Evolutionary conservation across 2,113 vertebrate species (phyloP), one percentile per base, ranked within the genome.

Genomic region (Halcyon senegalensis): DNA sequence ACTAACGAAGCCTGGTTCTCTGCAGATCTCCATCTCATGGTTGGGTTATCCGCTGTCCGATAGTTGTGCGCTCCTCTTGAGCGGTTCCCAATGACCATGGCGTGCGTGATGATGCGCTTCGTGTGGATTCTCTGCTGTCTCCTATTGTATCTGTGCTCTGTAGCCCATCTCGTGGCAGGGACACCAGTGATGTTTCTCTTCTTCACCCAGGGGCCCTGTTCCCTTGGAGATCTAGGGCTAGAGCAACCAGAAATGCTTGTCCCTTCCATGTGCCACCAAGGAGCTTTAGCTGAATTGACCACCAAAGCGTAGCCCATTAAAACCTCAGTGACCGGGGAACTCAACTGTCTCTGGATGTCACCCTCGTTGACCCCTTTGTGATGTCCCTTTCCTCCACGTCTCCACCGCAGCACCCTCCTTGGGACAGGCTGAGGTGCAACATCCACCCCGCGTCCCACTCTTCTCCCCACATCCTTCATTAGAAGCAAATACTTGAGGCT

Each of bases 131-230:
- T 90, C 66, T 1, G 4, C 69, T 59, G 64, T 50, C 75, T 83
- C 5, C 35, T 85, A 0, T 25, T 20, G 41, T 0, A 5, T 27
- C 30, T 88, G 75, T 28, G 58, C 48, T 27, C 44, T 8, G 25
- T 15, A 53, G 41, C 41, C 43, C 1, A 1, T 55, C 24, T 69
- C 6, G 7, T 30, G 37, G 23, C 27, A 28, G 48, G 35, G 63
- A 53, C 24, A 2, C 25, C 1, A 10, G 53, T 9, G 78, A 3
- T 0, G 0, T 9, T 44, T 41, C 37, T 72, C 19, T 53, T 41
- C 44, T 62, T 84, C 24, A 5, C 9, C 19, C 17, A 5, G 66
- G 23, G 46, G 58, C 11, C 21, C 30, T 7, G 15, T 51, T 84
- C 60, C 25, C 50, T 27, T 20, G 5, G 70, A 53, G 28, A 7